Conservation (phyloP, 2,888 invertebrate species). For the Drosophila melanosoma region DNA sequence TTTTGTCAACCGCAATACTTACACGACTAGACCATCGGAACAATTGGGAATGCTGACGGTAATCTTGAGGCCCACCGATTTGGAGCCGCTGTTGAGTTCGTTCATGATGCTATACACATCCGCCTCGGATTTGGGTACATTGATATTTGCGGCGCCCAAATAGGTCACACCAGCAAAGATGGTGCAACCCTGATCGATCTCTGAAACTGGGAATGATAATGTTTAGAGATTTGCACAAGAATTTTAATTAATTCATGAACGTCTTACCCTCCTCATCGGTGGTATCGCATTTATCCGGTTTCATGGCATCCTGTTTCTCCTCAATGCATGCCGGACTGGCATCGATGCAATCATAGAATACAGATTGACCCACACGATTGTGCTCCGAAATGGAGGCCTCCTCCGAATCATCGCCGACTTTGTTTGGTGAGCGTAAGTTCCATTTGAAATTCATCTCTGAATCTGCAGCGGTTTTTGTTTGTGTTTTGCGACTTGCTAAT, state of each 20-base stretch:
- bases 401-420: conserved; percentile 67
- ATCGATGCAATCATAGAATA: conserved; percentile 85
- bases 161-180: conserved; percentile 97
- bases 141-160: conserved; percentile 95
- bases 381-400: conserved; percentile 81
- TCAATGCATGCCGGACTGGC: conserved; percentile 82
- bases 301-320: conserved; percentile 93
- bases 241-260: not conserved
- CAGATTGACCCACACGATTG: conserved; percentile 84
- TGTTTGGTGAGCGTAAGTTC: conserved; percentile 66
- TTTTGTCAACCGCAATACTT: conserved; percentile 84
- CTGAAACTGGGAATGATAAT: conserved; percentile 87
- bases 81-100: conserved; percentile 91
- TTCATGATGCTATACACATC: conserved; percentile 98
- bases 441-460: conserved; percentile 64
- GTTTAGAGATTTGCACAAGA: not conserved
- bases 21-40: conserved; percentile 97
- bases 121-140: conserved; percentile 95
- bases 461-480: conserved; percentile 55
- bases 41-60: conserved; percentile 96
- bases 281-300: conserved; percentile 89
- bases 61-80: conserved; percentile 91
- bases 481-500: conserved; percentile 68
- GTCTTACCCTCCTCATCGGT: conserved; percentile 90
- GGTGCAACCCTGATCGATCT: conserved; percentile 95